Evolutionary conservation across 2,113 vertebrate species (phyloP).

Genomic region (Myocastor coypus): DNA sequence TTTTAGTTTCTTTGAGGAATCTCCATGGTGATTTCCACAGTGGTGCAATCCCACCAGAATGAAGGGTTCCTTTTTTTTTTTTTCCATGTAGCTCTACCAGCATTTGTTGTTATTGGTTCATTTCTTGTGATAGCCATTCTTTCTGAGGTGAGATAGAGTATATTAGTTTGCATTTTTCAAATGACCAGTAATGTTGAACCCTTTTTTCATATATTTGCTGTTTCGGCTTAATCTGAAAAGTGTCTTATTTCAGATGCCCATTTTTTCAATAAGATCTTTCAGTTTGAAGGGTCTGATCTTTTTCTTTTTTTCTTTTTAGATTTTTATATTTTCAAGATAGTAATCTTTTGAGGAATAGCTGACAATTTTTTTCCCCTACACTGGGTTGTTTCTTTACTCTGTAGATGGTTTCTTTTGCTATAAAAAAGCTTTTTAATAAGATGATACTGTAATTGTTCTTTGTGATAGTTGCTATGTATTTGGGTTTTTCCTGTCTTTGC

Average conservation of each 20-base stretch:
- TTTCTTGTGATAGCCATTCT: background rate
- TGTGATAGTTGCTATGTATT: no score
- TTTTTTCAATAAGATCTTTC: background rate
- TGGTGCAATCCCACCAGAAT: background rate
- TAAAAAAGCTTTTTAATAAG: no score
- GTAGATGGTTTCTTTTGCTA: no score
- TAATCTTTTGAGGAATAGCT: background rate
- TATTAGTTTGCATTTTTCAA: background rate
- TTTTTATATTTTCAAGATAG: background rate
- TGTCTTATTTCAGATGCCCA: background rate
- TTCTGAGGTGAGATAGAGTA: background rate
- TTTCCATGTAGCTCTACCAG: background rate
- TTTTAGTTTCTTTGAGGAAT: background rate
- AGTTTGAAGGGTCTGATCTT: background rate
- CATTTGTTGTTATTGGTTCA: background rate
- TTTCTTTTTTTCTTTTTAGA: background rate
- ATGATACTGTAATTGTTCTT: no score
- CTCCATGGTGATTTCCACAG: background rate
- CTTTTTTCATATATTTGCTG: background rate
- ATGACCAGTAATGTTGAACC: background rate
- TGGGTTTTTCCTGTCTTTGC: no score
- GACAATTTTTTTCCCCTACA: background rate
- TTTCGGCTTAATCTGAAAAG: background rate
- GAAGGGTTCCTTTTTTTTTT: background rate
- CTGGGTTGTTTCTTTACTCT: no score